A percentile compares a stretch with the other conserved stretches of the same genome.
These are phyloP conservation scores for Vandiemenella viatica DNA, from an alignment of 2,888 invertebrate genomes.

Conservation along the genomic window DNA sequence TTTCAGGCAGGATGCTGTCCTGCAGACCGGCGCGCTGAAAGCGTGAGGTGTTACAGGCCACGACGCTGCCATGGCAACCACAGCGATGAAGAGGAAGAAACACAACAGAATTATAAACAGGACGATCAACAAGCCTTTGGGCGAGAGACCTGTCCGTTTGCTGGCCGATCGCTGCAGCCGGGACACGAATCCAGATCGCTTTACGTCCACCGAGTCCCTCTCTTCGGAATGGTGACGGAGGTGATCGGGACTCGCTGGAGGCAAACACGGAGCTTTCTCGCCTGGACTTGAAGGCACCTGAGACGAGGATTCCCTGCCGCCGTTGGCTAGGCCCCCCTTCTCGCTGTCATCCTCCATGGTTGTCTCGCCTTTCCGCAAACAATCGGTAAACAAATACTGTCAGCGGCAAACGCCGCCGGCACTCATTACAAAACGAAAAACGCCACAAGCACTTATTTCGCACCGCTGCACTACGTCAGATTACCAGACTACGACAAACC, in stretches of 20 bases:
- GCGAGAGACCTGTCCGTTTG: background rate
- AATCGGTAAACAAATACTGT: too few relatives aligned
- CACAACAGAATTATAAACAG: background rate
- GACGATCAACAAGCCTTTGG: background rate
- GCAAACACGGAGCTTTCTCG: background rate
- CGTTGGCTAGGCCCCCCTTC: too few relatives aligned
- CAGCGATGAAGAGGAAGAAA: background rate
- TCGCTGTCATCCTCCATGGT: too few relatives aligned
- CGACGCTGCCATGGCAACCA: background rate
- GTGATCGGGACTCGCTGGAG: background rate
- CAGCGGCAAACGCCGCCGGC: too few relatives aligned
- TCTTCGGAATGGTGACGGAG: background rate
- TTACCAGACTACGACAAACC: too few relatives aligned
- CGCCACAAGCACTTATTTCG: too few relatives aligned
- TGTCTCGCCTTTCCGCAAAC: too few relatives aligned
- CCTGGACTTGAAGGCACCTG: background rate
- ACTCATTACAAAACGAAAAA: too few relatives aligned
- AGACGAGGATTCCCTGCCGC: too few relatives aligned
- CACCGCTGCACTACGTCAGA: too few relatives aligned
- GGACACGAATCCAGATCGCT: background rate
- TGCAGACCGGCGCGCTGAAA: background rate
- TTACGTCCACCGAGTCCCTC: background rate
- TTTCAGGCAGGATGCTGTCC: background rate
- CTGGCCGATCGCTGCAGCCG: background rate
- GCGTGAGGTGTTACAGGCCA: background rate